Base-by-base conservation (phyloP, 1,140 invertebrate genomes). In the Meloidogyne exigua region DNA sequence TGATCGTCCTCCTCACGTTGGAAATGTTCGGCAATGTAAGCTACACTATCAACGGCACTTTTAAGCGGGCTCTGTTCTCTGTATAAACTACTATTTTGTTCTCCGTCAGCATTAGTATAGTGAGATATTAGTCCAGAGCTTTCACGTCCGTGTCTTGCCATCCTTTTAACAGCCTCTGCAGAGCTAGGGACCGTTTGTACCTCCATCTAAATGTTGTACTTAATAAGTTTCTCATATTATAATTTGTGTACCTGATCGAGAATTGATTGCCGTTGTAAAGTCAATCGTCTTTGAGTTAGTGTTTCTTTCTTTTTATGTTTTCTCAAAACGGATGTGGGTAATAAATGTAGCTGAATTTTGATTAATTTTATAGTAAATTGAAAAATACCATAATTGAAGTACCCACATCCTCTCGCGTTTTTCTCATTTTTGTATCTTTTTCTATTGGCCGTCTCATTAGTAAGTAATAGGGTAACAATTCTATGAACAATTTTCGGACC, bases 401-500 rank as follows among this genome's bases (percentile, higher is more conserved):
- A n/a, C 49, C 49, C 5, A 57, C 5, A 57, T 57, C 49, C 7
- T 57, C 49, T n/a, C 18, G 18, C n/a, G 4, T 26, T 25, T 62
- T 42, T 32, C 11, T 23, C 11, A 13, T 9, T 65, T 23, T 65
- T 63, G 64, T 73, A 2, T 23, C 23, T 65, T 62, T 62, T n/a
- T 73, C 44, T 39, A 65, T 44, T 15, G 80, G 80, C 26, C 80
- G 32, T 18, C 76, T 81, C 88, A 89, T 90, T 36, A 88, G 76
- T 25, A 89, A 79, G 68, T 89, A 82, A 88, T 91, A 93, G 39
- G 94, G 94, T 86, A 96, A 91, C 83, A 93, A 90, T 86, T 94
- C 91, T 85, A 96, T 94, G 89, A 96, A 96, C 78, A 95, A 89
- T 81, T 91, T 90, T 75, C 92, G 90, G 78, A 95, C 93, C 94